Evolutionary conservation across 2,888 invertebrate species (phyloP).

Genomic region (Serripes groenlandicus): DNA sequence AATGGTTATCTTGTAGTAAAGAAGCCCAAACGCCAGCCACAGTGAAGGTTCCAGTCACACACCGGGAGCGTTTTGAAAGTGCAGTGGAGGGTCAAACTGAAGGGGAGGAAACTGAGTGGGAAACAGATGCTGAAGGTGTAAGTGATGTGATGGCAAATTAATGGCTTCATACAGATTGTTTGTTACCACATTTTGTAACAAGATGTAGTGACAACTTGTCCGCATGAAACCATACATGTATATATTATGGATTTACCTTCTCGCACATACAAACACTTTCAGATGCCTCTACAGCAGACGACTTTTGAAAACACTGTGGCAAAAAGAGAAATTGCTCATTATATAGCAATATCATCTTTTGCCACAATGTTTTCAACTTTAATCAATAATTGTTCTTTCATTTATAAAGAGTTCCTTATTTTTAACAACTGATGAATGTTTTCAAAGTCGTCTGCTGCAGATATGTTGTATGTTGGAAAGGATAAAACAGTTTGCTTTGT

Average conservation of each 20-base stretch:
- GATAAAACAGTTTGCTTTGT: no score
- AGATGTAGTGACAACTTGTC: no score
- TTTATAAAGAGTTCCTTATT: no score
- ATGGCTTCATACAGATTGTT: no score
- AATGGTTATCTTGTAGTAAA: neutral
- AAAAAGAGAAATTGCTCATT: neutral
- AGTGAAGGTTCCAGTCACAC: conserved; percentile 37
- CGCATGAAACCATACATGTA: no score
- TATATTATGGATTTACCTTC: no score
- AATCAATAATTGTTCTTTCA: no score
- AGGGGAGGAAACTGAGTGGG: conserved; percentile 45
- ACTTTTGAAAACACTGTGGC: neutral
- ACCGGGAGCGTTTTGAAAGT: conserved; percentile 67
- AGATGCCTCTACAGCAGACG: neutral
- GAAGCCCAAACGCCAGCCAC: conserved; percentile 50
- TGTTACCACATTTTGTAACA: no score
- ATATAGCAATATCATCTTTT: neutral
- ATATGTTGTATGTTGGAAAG: no score
- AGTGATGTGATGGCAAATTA: no score
- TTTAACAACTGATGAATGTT: no score
- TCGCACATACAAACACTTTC: neutral
- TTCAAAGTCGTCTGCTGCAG: no score
- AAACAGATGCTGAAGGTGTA: conserved; percentile 25
- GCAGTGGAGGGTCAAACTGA: conserved; percentile 66
- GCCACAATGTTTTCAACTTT: neutral